phyloP scores from a whole-genome alignment of 2,888 invertebrate genomes.

The Elysia crispata region DNA sequence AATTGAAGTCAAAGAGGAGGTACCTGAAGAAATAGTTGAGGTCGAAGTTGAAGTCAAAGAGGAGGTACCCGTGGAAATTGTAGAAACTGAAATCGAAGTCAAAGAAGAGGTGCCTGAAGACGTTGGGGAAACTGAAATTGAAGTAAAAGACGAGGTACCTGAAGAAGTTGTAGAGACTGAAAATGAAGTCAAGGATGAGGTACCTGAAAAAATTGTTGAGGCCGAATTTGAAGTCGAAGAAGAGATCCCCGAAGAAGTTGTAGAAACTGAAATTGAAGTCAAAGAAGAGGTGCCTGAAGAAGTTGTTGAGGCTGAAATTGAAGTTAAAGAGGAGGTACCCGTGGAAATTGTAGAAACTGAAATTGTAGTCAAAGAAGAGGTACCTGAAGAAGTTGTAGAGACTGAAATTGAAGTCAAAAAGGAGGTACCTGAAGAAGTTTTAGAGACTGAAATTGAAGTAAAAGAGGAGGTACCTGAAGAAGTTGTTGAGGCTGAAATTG shows the following conservation, averaged over 20 bases:
- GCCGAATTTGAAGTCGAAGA: constrained; percentile 47
- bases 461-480: constrained; percentile 81
- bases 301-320: constrained; percentile 48
- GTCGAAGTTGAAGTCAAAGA: constrained; percentile 47
- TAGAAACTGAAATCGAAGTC: too few relatives aligned
- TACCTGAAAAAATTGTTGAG: constrained; percentile 52
- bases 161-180: constrained; percentile 80
- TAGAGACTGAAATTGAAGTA: too few relatives aligned
- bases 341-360: constrained; percentile 80
- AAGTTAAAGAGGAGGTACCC: constrained; percentile 48
- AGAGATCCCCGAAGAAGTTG: constrained; percentile 80
- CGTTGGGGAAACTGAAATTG: constrained; percentile 48
- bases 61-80: constrained; percentile 80
- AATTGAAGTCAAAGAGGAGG: constrained; percentile 30
- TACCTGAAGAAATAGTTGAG: constrained; percentile 52
- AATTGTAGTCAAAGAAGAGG: constrained; percentile 30
- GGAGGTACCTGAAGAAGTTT: constrained; percentile 80
- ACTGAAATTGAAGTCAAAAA: constrained; percentile 47
- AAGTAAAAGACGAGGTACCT: constrained; percentile 48
- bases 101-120: constrained; percentile 81
- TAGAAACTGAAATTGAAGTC: too few relatives aligned
- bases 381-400: constrained; percentile 52
- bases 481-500: constrained; percentile 48
- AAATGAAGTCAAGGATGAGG: constrained; percentile 30
- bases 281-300: constrained; percentile 81